phyloP scores from a whole-genome alignment of 2,797 vertebrate genomes.

The Pseudochromis fuscus region DNA sequence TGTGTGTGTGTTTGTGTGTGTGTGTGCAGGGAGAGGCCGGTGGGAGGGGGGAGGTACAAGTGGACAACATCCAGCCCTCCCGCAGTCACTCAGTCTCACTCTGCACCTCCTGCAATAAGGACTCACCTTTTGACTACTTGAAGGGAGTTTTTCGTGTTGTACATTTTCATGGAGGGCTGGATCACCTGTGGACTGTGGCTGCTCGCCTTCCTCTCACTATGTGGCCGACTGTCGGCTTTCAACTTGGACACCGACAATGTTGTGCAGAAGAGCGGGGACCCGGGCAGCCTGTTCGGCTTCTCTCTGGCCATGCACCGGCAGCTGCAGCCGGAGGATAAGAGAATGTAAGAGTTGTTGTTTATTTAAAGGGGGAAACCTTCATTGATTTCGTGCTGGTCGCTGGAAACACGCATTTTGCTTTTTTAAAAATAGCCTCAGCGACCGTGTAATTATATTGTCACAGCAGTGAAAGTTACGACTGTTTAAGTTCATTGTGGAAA shows the following conservation, averaged over 20 bases:
- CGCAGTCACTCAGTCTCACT: conserved; percentile 33
- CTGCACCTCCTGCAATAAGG: conserved; percentile 31
- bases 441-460: conserved; percentile 25
- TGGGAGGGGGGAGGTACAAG: conserved; percentile 69
- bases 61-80: conserved; percentile 28
- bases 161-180: conserved; percentile 54
- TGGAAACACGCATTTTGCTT: not conserved
- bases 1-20: conserved; percentile 32
- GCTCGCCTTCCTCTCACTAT: conserved; percentile 62
- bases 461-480: not conserved
- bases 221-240: conserved; percentile 80
- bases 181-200: conserved; percentile 59
- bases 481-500: not conserved
- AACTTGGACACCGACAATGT: conserved; percentile 89
- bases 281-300: conserved; percentile 88
- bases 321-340: conserved; percentile 84
- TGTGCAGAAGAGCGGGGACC: conserved; percentile 83
- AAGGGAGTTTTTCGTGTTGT: not conserved
- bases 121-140: conserved; percentile 16
- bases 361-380: not conserved
- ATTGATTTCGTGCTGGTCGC: not conserved
- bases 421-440: conserved; percentile 16
- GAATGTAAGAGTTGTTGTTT: conserved; percentile 85
- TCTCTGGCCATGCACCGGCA: conserved; percentile 85
- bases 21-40: conserved; percentile 3